Percentiles rank a stretch among this genome's conserved stretches.
Evolutionary conservation across 2,888 invertebrate species (phyloP).

Genomic region (Pollenia griseotomentosa): DNA sequence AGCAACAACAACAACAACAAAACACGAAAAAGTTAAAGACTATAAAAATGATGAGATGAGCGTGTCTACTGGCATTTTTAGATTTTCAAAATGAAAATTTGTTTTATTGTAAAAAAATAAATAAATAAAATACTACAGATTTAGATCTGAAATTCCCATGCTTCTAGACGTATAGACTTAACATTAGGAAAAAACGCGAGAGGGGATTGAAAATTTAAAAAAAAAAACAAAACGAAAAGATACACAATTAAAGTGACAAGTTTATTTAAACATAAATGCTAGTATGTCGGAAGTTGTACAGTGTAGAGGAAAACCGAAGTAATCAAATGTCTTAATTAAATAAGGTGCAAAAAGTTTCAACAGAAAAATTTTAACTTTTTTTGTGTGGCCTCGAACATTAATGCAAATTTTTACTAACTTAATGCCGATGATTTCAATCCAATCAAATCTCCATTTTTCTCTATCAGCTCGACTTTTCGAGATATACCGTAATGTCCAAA

Average conservation of each 20-base stretch:
- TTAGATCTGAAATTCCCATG: slow-evolving; percentile 23
- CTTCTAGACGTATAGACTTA: no score
- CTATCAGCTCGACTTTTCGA: no score
- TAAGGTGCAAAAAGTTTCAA: no score
- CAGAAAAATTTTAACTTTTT: no score
- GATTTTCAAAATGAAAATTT: background rate
- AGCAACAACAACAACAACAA: slow-evolving; percentile 14
- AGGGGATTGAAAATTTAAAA: background rate
- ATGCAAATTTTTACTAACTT: no score
- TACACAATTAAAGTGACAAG: background rate
- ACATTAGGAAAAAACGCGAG: no score
- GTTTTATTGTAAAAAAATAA: background rate
- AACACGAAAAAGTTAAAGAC: background rate
- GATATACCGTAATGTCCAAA: no score
- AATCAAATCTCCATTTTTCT: no score
- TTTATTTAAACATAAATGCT: background rate
- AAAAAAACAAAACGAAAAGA: background rate
- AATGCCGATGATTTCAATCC: no score
- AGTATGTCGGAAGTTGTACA: background rate
- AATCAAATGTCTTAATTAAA: background rate
- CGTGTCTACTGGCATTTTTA: background rate
- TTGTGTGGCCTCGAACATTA: no score
- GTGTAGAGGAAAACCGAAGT: background rate
- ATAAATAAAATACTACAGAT: slow-evolving; percentile 10
- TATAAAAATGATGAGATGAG: slow-evolving; percentile 21